phyloP scores from a whole-genome alignment of 2,888 invertebrate genomes.

The Gonocerus acuteangulatus region DNA sequence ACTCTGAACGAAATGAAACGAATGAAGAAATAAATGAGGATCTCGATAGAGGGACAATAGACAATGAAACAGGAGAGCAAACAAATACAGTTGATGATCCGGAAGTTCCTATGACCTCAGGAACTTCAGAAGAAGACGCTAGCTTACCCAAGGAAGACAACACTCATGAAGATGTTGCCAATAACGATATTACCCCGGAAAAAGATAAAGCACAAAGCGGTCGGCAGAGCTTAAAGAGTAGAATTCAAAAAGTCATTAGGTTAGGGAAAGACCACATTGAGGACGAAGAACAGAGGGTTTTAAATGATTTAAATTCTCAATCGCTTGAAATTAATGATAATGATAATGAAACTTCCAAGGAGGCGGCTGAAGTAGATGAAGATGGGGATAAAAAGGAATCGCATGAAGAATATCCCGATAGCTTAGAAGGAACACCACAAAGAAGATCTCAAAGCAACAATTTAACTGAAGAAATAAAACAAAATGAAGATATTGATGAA shows the following conservation, averaged over 20 bases:
- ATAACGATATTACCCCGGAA: too few species aligned
- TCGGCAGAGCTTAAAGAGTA: constrained; percentile 1
- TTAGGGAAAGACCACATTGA: constrained; percentile 4
- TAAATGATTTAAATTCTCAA: not conserved
- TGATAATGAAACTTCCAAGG: constrained; percentile 29
- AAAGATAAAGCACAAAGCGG: not conserved
- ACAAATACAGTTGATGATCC: not conserved
- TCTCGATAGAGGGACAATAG: not conserved
- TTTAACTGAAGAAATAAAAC: constrained; percentile 35
- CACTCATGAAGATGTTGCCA: too few species aligned
- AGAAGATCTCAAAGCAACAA: constrained; percentile 43
- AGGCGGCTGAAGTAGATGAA: constrained; percentile 18
- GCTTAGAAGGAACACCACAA: constrained; percentile 43
- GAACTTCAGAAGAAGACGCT: not conserved
- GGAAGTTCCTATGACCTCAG: too few species aligned
- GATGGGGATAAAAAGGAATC: constrained; percentile 34
- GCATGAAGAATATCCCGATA: constrained; percentile 43
- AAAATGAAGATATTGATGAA: too few species aligned
- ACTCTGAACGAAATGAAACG: not conserved
- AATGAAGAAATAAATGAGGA: not conserved
- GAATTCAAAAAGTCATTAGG: not conserved
- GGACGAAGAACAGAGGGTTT: not conserved
- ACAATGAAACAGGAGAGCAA: not conserved
- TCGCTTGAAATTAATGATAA: constrained; percentile 4
- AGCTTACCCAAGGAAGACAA: too few species aligned